phyloP scores from a whole-genome alignment of 2,113 vertebrate genomes.

The Pagrus major region DNA sequence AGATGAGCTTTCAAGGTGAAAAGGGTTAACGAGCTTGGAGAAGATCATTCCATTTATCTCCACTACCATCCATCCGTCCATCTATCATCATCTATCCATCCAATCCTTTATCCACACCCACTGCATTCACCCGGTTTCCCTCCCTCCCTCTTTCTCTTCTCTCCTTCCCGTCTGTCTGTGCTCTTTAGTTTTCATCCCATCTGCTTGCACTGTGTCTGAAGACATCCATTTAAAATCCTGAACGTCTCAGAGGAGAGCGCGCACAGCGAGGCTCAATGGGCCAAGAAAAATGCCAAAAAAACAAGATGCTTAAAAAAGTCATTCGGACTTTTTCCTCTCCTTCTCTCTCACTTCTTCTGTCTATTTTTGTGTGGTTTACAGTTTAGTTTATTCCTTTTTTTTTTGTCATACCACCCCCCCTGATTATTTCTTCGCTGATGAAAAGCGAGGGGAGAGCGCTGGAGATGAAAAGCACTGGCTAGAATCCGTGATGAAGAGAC shows the following conservation, averaged over 20 bases:
- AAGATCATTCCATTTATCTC: constrained; percentile 40
- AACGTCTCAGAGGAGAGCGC: constrained; percentile 53
- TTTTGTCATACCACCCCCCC: constrained; percentile 12
- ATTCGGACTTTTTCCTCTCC: constrained; percentile 12
- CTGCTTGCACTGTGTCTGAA: constrained; percentile 61
- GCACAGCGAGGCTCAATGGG: constrained; percentile 47
- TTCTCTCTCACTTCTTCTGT: background rate
- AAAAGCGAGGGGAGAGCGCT: constrained; percentile 28
- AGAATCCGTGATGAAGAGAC: constrained; percentile 54
- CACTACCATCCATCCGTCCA: constrained; percentile 24
- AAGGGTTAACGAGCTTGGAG: constrained; percentile 42
- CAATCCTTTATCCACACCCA: background rate
- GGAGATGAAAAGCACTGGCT: constrained; percentile 57
- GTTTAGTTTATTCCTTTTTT: background rate
- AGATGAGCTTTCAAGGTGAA: constrained; percentile 62
- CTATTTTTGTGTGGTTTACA: constrained; percentile 16
- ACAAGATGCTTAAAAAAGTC: constrained; percentile 48
- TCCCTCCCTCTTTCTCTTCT: background rate
- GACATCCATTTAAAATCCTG: constrained; percentile 62
- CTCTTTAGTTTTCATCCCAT: constrained; percentile 61
- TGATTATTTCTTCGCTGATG: constrained; percentile 58
- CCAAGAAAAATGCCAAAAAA: constrained; percentile 52
- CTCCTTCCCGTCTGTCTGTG: constrained; percentile 39
- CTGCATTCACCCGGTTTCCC: background rate
- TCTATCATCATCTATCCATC: constrained; percentile 28